Conservation (phyloP, 2,113 vertebrate genomes). For the Puma concolor region DNA sequence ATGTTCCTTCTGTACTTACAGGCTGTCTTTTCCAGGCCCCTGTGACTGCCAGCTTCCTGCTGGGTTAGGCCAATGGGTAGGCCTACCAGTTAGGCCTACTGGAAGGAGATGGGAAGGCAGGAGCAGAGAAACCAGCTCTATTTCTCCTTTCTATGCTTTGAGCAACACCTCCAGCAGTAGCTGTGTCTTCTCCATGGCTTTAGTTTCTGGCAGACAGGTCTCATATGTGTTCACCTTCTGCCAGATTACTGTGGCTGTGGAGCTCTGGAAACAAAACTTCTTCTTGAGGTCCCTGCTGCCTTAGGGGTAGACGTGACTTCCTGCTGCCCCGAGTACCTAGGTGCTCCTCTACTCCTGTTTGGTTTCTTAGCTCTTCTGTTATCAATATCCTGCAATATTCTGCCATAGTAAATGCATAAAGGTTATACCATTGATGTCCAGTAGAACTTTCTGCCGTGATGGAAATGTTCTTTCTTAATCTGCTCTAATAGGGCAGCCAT, state of each 20-base stretch:
- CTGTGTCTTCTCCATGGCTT: neutral
- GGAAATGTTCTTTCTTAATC: neutral
- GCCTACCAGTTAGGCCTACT: neutral
- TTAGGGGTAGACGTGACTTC: neutral
- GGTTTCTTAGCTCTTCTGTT: neutral
- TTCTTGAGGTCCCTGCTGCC: neutral
- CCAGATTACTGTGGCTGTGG: neutral
- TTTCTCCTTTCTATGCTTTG: neutral
- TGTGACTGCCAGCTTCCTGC: neutral
- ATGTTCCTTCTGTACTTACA: neutral
- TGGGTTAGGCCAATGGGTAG: neutral
- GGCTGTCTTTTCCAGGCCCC: neutral
- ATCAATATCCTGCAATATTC: neutral
- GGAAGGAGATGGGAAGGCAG: neutral
- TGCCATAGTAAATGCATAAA: neutral
- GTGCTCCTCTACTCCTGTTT: neutral
- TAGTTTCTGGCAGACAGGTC: neutral
- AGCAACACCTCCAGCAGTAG: neutral
- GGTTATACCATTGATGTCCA: neutral
- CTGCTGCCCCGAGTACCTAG: neutral
- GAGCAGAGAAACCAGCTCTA: neutral
- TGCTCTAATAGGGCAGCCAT: neutral
- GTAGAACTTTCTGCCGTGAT: neutral
- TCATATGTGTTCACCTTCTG: neutral
- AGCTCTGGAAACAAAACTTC: neutral